A percentile compares a stretch with the other conserved stretches of the same genome.
phyloP scores from a whole-genome alignment of 2,113 vertebrate genomes.

The Charina bottae region DNA sequence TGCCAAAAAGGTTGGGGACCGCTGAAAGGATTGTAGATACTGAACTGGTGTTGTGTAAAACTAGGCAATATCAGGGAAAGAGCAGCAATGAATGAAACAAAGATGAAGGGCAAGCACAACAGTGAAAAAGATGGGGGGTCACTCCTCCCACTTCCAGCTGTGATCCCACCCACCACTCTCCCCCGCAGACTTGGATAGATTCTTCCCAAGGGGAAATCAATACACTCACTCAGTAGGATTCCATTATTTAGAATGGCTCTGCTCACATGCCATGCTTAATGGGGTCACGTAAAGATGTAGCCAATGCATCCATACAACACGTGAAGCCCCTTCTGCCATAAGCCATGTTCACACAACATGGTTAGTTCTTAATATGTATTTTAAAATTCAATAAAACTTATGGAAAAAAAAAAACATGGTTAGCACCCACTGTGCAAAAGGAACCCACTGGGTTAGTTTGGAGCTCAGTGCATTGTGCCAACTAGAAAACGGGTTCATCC shows the following conservation, averaged over 20 bases:
- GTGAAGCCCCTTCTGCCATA: neutral
- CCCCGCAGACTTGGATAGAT: neutral
- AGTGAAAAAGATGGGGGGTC: neutral
- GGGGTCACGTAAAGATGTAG: neutral
- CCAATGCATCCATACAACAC: neutral
- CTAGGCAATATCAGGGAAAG: neutral
- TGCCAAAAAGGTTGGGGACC: too few species aligned
- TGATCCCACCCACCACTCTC: neutral
- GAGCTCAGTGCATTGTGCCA: neutral
- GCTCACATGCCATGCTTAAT: neutral
- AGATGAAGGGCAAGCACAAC: neutral
- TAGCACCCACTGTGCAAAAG: neutral
- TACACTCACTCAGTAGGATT: neutral
- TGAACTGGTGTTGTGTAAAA: neutral
- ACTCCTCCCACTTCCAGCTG: neutral
- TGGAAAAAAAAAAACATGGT: too few species aligned
- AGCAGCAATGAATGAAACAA: neutral
- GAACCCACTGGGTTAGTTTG: neutral
- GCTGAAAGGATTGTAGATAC: neutral
- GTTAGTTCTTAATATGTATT: too few species aligned
- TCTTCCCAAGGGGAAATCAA: constrained; percentile 1
- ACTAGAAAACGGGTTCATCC: neutral
- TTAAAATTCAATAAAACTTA: too few species aligned
- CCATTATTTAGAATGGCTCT: neutral
- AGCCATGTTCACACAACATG: neutral